A percentile compares a stretch with the other conserved stretches of the same genome.
These are phyloP conservation scores for Dasyurus viverrinus DNA, from an alignment of 2,113 vertebrate species.

Conservation along the genomic window DNA sequence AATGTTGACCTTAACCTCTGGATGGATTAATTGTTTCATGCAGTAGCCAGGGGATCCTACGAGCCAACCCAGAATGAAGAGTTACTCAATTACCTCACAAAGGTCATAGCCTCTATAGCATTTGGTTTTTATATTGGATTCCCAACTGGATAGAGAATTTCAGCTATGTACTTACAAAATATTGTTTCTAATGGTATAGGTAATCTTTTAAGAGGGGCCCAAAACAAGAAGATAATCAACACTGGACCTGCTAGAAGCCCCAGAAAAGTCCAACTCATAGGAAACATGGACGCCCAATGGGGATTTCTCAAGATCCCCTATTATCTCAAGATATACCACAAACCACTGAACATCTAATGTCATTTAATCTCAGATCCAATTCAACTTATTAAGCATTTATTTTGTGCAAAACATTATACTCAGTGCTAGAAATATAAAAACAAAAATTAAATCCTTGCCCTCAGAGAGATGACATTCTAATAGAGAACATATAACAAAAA, in stretches of 20 bases:
- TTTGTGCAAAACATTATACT: not conserved
- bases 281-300: not conserved
- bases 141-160: not conserved
- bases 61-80: not conserved
- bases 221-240: not conserved
- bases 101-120: not conserved
- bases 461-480: not conserved
- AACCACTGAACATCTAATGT: not conserved
- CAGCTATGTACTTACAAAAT: not conserved
- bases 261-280: not conserved
- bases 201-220: not conserved
- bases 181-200: not conserved
- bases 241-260: not conserved
- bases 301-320: not conserved
- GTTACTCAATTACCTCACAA: not conserved
- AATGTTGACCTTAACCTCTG: constrained; percentile 17
- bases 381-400: not conserved
- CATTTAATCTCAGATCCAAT: not conserved
- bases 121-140: not conserved
- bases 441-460: not conserved
- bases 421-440: not conserved
- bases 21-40: not conserved
- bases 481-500: not conserved
- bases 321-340: not conserved
- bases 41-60: not conserved